These are phyloP conservation scores for Gallinago jamesoni DNA, from an alignment of 2,113 vertebrate genomes.

Conservation along the genomic window DNA sequence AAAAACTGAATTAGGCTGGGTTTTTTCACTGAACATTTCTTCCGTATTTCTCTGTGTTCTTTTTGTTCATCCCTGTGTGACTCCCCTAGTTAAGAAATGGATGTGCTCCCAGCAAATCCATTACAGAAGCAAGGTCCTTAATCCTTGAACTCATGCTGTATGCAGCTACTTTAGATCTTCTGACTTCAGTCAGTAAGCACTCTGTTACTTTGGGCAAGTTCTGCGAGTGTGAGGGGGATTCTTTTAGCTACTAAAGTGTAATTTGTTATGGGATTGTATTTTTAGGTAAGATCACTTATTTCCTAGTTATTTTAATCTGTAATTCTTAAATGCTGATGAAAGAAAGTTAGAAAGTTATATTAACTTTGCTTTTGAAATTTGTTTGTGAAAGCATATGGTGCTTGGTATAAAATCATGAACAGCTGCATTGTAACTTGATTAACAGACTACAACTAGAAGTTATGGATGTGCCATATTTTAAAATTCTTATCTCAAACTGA, in stretches of 20 bases:
- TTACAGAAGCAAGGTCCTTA: background rate
- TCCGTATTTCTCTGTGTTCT: background rate
- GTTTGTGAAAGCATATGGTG: background rate
- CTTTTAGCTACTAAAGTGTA: background rate
- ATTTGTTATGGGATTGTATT: background rate
- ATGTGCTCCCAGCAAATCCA: background rate
- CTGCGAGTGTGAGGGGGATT: background rate
- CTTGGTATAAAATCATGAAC: background rate
- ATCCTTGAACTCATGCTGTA: background rate
- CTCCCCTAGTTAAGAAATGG: background rate
- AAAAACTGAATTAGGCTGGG: background rate
- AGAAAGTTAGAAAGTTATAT: background rate
- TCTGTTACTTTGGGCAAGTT: background rate
- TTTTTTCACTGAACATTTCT: background rate
- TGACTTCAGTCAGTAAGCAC: background rate
- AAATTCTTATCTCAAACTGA: background rate
- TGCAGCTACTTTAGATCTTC: background rate
- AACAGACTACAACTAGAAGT: background rate
- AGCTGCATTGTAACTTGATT: background rate
- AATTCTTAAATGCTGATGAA: background rate
- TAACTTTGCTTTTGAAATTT: background rate
- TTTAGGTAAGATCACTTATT: background rate
- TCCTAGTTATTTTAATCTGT: background rate
- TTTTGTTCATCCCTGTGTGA: background rate
- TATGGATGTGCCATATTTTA: background rate